These are phyloP conservation scores for Actenoides hombroni DNA, from an alignment of 2,113 vertebrate species.

Conservation along the genomic window DNA sequence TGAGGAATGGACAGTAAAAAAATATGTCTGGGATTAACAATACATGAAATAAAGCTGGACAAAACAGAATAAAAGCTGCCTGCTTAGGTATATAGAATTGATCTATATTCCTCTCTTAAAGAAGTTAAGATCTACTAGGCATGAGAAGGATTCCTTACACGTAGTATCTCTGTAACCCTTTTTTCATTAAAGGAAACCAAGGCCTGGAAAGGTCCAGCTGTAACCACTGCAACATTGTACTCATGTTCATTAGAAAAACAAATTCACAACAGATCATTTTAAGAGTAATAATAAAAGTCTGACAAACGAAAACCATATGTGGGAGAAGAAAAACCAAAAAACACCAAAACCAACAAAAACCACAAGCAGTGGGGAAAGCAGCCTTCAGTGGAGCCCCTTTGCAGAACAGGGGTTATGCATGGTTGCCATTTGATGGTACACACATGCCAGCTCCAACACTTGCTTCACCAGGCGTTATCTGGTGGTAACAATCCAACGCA, in stretches of 20 bases:
- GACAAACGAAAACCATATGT: slow-evolving; percentile 40
- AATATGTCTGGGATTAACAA: background rate
- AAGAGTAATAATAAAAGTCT: slow-evolving; percentile 46
- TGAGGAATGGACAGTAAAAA: background rate
- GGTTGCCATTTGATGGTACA: background rate
- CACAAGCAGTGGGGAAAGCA: background rate
- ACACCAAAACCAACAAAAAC: background rate
- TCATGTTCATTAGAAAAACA: slow-evolving; percentile 44
- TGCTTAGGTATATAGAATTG: background rate
- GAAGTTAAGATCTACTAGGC: background rate
- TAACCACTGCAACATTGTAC: background rate
- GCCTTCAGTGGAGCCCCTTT: background rate
- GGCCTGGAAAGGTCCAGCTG: background rate
- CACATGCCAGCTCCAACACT: background rate
- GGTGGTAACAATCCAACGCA: background rate
- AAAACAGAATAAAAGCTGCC: background rate
- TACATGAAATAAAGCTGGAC: background rate
- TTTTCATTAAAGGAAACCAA: slow-evolving; percentile 15
- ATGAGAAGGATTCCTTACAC: background rate
- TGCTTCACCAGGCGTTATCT: background rate
- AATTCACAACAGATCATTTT: slow-evolving; percentile 50
- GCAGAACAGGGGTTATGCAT: background rate
- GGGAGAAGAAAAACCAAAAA: background rate
- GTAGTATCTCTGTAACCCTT: background rate
- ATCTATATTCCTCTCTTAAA: background rate